Conservation (phyloP, 2,888 invertebrate species). For the Diarsia dahlii region DNA sequence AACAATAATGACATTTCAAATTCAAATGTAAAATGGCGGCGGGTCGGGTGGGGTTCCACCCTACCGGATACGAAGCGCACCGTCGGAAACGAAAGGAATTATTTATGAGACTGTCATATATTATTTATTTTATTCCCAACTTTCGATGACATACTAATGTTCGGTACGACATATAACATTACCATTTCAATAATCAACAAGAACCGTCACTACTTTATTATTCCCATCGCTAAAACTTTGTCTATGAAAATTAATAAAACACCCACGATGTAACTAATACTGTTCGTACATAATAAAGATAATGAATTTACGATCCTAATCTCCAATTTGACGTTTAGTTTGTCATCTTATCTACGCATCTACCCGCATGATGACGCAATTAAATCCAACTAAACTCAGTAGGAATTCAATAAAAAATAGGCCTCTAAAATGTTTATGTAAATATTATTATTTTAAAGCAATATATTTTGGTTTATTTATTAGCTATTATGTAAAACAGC, state of each 20-base stretch:
- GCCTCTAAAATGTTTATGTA: slow-evolving; percentile 50
- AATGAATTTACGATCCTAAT: slow-evolving; percentile 58
- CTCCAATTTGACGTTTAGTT: slow-evolving; percentile 37
- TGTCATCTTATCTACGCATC: slow-evolving; percentile 41
- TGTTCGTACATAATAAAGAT: slow-evolving; percentile 51
- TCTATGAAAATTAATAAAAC: slow-evolving; percentile 45
- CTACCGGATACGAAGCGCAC: slow-evolving; percentile 80
- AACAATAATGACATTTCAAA: slow-evolving; percentile 79
- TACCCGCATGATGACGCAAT: slow-evolving; percentile 58
- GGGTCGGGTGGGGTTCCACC: slow-evolving; percentile 82
- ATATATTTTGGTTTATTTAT: slow-evolving; percentile 59
- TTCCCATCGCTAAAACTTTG: slow-evolving; percentile 38
- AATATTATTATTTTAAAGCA: slow-evolving; percentile 49
- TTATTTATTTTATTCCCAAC: slow-evolving; percentile 82
- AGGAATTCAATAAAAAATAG: slow-evolving; percentile 48
- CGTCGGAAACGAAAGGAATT: slow-evolving; percentile 83
- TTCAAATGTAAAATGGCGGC: slow-evolving; percentile 85
- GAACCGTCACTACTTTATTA: slow-evolving; percentile 20
- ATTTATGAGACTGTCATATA: slow-evolving; percentile 80
- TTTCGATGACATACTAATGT: slow-evolving; percentile 81
- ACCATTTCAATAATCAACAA: slow-evolving; percentile 65
- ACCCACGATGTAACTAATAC: slow-evolving; percentile 37
- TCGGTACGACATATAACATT: slow-evolving; percentile 76
- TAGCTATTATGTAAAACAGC: slow-evolving; percentile 55
- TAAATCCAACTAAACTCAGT: slow-evolving; percentile 46